phyloP scores from a whole-genome alignment of 1,140 invertebrate species.

The Gryon sp. region DNA sequence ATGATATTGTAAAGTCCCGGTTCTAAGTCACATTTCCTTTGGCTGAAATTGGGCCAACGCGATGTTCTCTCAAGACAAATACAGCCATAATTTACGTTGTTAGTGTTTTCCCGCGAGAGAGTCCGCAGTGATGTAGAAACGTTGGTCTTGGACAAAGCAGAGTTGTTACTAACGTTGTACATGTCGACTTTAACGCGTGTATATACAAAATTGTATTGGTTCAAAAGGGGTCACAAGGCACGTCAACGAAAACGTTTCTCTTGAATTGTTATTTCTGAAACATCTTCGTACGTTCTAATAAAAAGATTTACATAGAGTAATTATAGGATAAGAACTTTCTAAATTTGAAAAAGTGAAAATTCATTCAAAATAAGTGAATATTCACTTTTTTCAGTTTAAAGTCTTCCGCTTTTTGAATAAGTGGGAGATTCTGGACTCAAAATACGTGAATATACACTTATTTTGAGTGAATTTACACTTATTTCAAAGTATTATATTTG shows the following conservation, averaged over 20 bases:
- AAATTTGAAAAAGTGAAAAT: no score
- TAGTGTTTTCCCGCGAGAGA: constrained; percentile 55
- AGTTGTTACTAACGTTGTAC: constrained; percentile 50
- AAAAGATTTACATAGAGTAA: no score
- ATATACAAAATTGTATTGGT: constrained; percentile 54
- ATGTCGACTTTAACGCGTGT: constrained; percentile 17
- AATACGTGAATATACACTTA: no score
- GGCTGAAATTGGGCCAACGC: constrained; percentile 23
- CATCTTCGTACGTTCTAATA: no score
- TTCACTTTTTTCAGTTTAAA: no score
- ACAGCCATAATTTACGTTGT: constrained; percentile 67
- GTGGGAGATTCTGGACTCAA: no score
- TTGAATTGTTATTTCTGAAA: no score
- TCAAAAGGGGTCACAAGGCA: constrained; percentile 7
- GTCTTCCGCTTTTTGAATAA: no score
- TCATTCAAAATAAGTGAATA: no score
- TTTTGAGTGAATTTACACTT: no score
- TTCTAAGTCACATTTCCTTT: constrained; percentile 48
- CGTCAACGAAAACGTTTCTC: constrained; percentile 1
- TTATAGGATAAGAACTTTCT: no score
- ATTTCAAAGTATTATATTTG: no score
- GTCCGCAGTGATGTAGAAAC: constrained; percentile 24
- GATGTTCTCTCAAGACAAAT: constrained; percentile 60
- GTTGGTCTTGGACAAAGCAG: constrained; percentile 45
- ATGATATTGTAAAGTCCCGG: constrained; percentile 46